Evolutionary conservation across 2,888 invertebrate species (phyloP).

Genomic region (Melieria crassipennis): DNA sequence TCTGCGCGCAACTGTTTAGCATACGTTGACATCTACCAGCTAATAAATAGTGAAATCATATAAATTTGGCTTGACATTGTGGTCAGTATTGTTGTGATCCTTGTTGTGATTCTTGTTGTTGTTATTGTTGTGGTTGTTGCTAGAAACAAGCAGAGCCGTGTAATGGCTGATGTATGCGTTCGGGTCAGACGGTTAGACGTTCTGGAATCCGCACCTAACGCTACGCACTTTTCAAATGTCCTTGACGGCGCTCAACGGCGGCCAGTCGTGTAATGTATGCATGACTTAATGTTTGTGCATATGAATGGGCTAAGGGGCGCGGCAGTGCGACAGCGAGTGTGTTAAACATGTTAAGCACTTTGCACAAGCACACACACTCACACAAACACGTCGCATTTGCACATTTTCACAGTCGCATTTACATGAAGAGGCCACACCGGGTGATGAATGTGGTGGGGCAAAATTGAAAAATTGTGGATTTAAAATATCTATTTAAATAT

Average conservation of each 20-base stretch:
- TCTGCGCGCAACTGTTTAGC: too few relatives aligned
- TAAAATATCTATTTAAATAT: too few relatives aligned
- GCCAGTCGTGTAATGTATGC: too few relatives aligned
- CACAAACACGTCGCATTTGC: too few relatives aligned
- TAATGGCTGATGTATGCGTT: not conserved
- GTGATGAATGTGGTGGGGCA: too few relatives aligned
- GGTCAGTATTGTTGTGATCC: not conserved
- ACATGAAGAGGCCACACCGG: not conserved
- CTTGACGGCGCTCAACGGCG: too few relatives aligned
- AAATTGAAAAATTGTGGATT: too few relatives aligned
- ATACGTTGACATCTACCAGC: constrained; percentile 13
- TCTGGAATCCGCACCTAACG: too few relatives aligned
- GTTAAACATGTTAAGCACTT: not conserved
- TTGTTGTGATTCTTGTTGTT: not conserved
- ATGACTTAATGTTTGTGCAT: not conserved
- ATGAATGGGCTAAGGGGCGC: not conserved
- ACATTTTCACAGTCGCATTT: not conserved
- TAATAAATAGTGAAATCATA: constrained; percentile 27
- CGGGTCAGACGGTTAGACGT: not conserved
- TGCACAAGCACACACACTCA: too few relatives aligned
- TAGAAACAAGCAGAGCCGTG: not conserved
- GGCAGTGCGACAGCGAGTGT: not conserved
- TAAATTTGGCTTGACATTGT: constrained; percentile 16
- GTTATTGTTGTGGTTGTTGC: not conserved
- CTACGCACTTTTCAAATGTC: too few relatives aligned